A percentile compares a stretch with the other conserved stretches of the same genome.
phyloP scores from a whole-genome alignment of 2,888 invertebrate genomes.

The Amiota communis region DNA sequence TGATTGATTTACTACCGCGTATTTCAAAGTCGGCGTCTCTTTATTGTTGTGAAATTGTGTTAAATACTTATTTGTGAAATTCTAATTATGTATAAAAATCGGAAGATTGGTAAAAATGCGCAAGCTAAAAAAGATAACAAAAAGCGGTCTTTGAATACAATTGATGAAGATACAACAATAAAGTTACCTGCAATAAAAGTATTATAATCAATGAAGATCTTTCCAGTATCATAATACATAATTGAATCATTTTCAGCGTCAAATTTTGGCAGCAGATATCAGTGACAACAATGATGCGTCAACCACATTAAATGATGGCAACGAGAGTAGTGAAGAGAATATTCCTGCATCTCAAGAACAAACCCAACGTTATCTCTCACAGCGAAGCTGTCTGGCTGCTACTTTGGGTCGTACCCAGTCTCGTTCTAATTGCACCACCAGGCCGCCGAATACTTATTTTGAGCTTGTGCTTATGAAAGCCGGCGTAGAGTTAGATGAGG shows the following conservation, averaged over 20 bases:
- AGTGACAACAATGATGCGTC: constrained; percentile 15
- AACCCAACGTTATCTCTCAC: constrained; percentile 71
- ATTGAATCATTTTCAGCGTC: constrained; percentile 43
- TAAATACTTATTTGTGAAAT: too few species aligned
- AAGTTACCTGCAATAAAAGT: constrained; percentile 60
- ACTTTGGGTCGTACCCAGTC: constrained; percentile 68
- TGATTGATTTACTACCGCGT: too few species aligned
- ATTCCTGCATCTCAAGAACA: constrained; percentile 71
- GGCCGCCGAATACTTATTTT: constrained; percentile 70
- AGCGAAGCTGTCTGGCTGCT: constrained; percentile 66
- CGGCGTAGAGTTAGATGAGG: constrained; percentile 67
- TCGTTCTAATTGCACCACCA: constrained; percentile 49
- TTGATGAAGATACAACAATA: constrained; percentile 67
- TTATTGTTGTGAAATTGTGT: too few species aligned
- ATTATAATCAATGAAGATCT: not conserved
- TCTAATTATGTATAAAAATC: constrained; percentile 48
- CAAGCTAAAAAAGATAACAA: constrained; percentile 2
- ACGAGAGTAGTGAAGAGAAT: constrained; percentile 65
- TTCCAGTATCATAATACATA: not conserved
- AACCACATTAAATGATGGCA: constrained; percentile 39
- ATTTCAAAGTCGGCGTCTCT: too few species aligned
- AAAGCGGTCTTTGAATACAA: constrained; percentile 53
- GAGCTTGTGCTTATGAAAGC: constrained; percentile 68
- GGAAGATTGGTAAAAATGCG: constrained; percentile 49
- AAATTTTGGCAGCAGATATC: too few species aligned